Conservation (phyloP, 2,888 invertebrate species). For the Acanthococcus lagerstroemiae region DNA sequence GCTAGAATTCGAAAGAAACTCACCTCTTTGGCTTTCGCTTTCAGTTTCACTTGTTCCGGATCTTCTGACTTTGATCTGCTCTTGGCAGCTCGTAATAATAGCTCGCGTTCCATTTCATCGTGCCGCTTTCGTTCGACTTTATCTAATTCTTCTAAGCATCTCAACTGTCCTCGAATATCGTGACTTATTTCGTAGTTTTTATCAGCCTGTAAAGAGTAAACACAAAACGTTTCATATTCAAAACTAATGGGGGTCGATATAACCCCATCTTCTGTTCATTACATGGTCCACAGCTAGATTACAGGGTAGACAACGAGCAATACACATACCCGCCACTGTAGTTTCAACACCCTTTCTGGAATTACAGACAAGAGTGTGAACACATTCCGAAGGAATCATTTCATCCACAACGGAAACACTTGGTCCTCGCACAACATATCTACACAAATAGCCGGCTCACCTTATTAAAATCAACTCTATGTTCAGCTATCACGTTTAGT, state of each 20-base stretch:
- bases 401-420: constrained; percentile 11
- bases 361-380: no score
- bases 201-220: constrained; percentile 46
- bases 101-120: constrained; percentile 90
- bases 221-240: constrained; percentile 11
- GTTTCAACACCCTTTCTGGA: no score
- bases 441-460: constrained; percentile 45
- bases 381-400: no score
- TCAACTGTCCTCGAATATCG: constrained; percentile 84
- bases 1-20: no score
- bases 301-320: no score
- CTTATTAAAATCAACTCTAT: constrained; percentile 85
- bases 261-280: background rate
- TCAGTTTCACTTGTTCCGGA: constrained; percentile 93
- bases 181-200: constrained; percentile 78
- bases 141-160: constrained; percentile 94
- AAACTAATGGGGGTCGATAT: background rate
- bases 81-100: constrained; percentile 85
- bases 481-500: constrained; percentile 84
- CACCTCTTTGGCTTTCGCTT: constrained; percentile 84
- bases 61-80: constrained; percentile 94
- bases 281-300: background rate
- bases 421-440: background rate
- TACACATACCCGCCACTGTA: no score
- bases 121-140: constrained; percentile 85